Evolutionary conservation across 2,888 invertebrate genomes (phyloP).

Genomic region (Carabus problematicus): DNA sequence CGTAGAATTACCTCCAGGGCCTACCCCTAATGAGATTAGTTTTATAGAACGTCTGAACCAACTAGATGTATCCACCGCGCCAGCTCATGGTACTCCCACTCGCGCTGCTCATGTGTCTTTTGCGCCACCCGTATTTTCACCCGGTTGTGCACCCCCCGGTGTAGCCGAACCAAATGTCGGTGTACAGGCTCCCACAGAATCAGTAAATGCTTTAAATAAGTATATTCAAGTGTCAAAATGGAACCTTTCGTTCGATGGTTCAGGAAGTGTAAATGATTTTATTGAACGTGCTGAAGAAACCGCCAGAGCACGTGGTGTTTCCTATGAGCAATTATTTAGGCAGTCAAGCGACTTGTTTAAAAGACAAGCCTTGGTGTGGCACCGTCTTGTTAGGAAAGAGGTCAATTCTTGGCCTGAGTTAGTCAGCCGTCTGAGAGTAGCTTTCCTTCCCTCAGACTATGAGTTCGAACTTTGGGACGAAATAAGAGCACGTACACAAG

Average conservation of each 20-base stretch:
- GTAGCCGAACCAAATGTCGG: no score
- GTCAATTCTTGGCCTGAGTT: neutral
- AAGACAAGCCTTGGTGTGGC: conserved; percentile 2
- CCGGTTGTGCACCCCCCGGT: no score
- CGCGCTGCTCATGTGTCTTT: no score
- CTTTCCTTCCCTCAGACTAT: conserved; percentile 9
- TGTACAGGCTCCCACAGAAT: no score
- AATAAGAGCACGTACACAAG: neutral
- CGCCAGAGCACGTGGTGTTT: neutral
- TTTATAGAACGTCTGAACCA: no score
- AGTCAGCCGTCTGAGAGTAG: neutral
- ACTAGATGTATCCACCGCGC: no score
- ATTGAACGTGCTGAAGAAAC: neutral
- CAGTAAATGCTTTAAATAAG: no score
- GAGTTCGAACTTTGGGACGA: conserved; percentile 8
- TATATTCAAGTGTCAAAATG: no score
- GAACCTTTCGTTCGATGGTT: conserved; percentile 1
- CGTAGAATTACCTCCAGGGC: no score
- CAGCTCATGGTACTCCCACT: no score
- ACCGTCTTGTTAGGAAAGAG: neutral
- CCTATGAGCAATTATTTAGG: neutral
- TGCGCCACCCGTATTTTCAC: no score
- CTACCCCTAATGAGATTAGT: no score
- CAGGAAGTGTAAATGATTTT: conserved; percentile 7
- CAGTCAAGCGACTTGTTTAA: neutral